Conservation (phyloP, 2,888 invertebrate genomes). For the Meteorus cinctellus region DNA sequence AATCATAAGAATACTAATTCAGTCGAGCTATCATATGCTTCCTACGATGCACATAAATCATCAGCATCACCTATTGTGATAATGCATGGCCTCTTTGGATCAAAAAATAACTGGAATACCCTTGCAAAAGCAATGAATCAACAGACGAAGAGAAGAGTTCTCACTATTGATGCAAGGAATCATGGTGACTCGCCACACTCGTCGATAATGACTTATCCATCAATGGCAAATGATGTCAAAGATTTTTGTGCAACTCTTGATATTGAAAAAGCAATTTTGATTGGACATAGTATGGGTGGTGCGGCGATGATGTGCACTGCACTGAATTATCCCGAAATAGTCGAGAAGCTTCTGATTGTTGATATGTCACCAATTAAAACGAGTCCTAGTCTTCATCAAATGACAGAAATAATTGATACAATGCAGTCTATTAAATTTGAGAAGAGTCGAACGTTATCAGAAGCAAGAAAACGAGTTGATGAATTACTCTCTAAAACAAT, state of each 20-base stretch:
- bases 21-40: conserved; percentile 25
- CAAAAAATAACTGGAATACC: conserved; percentile 90
- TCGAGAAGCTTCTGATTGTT: conserved; percentile 81
- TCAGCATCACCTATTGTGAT: conserved; percentile 81
- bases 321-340: conserved; percentile 79
- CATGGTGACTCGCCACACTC: conserved; percentile 95
- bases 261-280: conserved; percentile 79
- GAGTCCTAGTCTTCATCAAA: conserved; percentile 78
- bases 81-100: conserved; percentile 91
- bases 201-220: conserved; percentile 81
- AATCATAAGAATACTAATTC: background rate
- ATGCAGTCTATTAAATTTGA: conserved; percentile 79
- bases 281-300: conserved; percentile 99
- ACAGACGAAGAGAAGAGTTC: conserved; percentile 80
- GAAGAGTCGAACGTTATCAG: conserved; percentile 77
- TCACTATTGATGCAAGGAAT: conserved; percentile 92
- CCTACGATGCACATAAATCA: conserved; percentile 12
- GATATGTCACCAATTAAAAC: conserved; percentile 83
- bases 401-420: conserved; percentile 80
- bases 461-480: conserved; percentile 82
- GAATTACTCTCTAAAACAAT: conserved; percentile 78
- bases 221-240: conserved; percentile 84
- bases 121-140: conserved; percentile 82
- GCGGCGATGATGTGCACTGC: conserved; percentile 90
- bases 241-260: conserved; percentile 79